A percentile compares a stretch with the other conserved stretches of the same genome.
Evolutionary conservation across 1,140 invertebrate species (phyloP).

Genomic region (Mylabris phalerata): DNA sequence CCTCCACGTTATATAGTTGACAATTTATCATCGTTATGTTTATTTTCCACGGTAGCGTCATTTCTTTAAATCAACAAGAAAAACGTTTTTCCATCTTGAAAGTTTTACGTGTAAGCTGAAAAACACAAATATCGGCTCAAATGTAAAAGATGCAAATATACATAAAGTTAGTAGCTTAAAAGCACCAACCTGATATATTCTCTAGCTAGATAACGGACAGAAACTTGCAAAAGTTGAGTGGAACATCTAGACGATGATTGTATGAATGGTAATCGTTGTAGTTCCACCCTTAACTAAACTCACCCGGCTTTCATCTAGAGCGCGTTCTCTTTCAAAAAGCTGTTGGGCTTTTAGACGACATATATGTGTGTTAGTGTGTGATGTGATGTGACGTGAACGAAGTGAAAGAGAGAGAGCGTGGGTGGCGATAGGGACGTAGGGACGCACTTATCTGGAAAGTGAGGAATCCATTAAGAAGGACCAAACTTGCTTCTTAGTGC

Average conservation of each 20-base stretch:
- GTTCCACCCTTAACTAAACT: too few relatives aligned
- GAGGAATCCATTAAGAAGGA: constrained; percentile 24
- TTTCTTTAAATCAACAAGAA: constrained; percentile 8
- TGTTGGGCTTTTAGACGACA: constrained; percentile 22
- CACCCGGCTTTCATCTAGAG: background rate
- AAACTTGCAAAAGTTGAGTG: constrained; percentile 43
- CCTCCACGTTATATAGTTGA: too few relatives aligned
- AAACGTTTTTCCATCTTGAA: constrained; percentile 15
- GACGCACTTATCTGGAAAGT: constrained; percentile 26
- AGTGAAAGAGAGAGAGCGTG: background rate
- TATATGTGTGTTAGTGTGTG: constrained; percentile 6
- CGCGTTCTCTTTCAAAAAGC: constrained; percentile 20
- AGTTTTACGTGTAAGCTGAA: constrained; percentile 13
- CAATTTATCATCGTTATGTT: too few relatives aligned
- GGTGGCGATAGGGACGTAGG: constrained; percentile 7
- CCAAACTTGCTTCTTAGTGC: constrained; percentile 20
- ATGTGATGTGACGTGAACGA: constrained; percentile 11
- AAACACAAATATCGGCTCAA: constrained; percentile 21
- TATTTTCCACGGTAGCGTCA: too few relatives aligned
- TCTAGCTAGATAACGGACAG: constrained; percentile 29
- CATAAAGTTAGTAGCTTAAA: constrained; percentile 20
- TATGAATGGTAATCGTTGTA: background rate
- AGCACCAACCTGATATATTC: constrained; percentile 23
- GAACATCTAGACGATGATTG: constrained; percentile 15
- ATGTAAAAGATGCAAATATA: constrained; percentile 20